phyloP scores from a whole-genome alignment of 2,113 vertebrate genomes.

The Psettodes erumei region DNA sequence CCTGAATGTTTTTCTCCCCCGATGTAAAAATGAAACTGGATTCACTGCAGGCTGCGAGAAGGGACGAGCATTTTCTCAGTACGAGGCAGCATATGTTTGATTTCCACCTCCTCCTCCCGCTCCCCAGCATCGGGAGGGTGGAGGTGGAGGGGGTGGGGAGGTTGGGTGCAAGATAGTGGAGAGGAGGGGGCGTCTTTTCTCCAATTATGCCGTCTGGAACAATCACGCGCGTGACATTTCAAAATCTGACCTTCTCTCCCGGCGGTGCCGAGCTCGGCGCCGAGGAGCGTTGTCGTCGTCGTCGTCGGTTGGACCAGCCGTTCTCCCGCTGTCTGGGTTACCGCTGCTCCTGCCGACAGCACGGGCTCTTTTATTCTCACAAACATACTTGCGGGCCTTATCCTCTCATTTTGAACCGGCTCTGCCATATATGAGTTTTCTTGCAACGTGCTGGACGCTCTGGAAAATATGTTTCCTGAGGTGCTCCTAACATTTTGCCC shows the following conservation, averaged over 20 bases:
- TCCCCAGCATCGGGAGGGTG: constrained; percentile 25
- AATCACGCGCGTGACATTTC: constrained; percentile 85
- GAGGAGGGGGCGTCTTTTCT: constrained; percentile 69
- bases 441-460: too few relatives aligned
- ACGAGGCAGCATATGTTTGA: constrained; percentile 55
- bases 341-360: constrained; percentile 17
- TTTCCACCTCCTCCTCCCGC: constrained; percentile 28
- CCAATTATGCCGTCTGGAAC: constrained; percentile 85
- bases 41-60: constrained; percentile 24
- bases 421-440: too few relatives aligned
- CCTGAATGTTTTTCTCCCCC: neutral
- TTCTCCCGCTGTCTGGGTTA: constrained; percentile 48
- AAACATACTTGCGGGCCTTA: neutral
- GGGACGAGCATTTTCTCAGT: constrained; percentile 21
- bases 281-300: constrained; percentile 14
- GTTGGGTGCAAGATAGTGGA: constrained; percentile 19
- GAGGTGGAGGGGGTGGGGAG: neutral
- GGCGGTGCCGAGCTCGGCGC: constrained; percentile 51
- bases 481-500: neutral
- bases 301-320: constrained; percentile 31
- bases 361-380: constrained; percentile 18
- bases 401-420: neutral
- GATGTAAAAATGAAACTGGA: neutral
- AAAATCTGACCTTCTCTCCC: constrained; percentile 84
- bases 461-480: too few relatives aligned